Conservation (phyloP, 2,888 invertebrate species). For the Germaria angustata region DNA sequence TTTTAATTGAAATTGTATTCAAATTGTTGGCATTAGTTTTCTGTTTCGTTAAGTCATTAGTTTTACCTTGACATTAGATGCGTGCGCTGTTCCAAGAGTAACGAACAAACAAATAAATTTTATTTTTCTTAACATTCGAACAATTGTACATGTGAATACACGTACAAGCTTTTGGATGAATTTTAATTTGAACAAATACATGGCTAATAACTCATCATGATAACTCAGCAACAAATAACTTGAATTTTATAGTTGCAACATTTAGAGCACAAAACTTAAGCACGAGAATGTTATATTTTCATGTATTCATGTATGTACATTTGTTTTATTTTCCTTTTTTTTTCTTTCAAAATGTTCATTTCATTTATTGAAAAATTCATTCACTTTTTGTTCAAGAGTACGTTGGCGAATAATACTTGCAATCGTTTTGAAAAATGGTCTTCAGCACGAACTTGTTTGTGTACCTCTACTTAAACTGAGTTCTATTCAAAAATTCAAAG, state of each 20-base stretch:
- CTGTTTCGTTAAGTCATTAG: constrained; percentile 40
- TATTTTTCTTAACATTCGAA: constrained; percentile 33
- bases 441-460: constrained; percentile 59
- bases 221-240: constrained; percentile 57
- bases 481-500: constrained; percentile 9
- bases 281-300: constrained; percentile 16
- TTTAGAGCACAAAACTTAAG: constrained; percentile 43
- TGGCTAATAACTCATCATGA: constrained; percentile 64
- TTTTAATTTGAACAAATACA: constrained; percentile 66
- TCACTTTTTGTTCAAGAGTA: constrained; percentile 27
- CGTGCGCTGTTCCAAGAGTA: constrained; percentile 38
- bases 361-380: constrained; percentile 33
- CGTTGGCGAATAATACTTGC: constrained; percentile 22
- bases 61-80: constrained; percentile 61
- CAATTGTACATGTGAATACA: constrained; percentile 20
- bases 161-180: constrained; percentile 44
- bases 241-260: constrained; percentile 38
- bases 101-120: constrained; percentile 33
- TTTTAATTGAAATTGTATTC: constrained; percentile 36
- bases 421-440: constrained; percentile 62
- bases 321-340: background rate
- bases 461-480: background rate
- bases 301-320: background rate
- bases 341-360: background rate
- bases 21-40: constrained; percentile 3